Percentiles rank a stretch among this genome's conserved stretches.
Conservation (phyloP, 2,888 invertebrate genomes). For the Campaea margaritaria region DNA sequence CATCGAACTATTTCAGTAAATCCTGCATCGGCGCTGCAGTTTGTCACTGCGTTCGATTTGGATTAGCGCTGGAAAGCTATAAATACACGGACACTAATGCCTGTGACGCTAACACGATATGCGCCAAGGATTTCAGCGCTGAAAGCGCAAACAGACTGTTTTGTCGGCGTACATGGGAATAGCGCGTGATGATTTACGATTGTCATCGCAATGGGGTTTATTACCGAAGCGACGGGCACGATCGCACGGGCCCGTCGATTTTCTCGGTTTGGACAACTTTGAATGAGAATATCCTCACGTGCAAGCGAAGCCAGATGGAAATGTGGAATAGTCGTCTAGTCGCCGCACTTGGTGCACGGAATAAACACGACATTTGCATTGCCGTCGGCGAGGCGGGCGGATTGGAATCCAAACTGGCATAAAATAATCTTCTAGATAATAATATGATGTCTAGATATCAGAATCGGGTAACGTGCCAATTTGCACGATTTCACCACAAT, state of each 20-base stretch:
- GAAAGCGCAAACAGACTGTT: conserved; percentile 42
- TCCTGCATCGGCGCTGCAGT: conserved; percentile 43
- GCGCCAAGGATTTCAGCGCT: conserved; percentile 36
- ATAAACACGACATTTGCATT: conserved; percentile 39
- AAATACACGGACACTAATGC: conserved; percentile 66
- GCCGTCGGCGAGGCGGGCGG: conserved; percentile 24
- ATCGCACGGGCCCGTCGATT: conserved; percentile 34
- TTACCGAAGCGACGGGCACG: conserved; percentile 35
- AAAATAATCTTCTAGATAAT: conserved; percentile 10
- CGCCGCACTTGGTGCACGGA: conserved; percentile 33
- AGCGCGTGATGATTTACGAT: conserved; percentile 46
- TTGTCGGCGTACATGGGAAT: conserved; percentile 42
- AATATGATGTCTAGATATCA: neutral
- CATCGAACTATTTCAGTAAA: conserved; percentile 44
- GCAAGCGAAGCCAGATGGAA: conserved; percentile 30
- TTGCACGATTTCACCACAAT: neutral
- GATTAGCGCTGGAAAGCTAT: conserved; percentile 60
- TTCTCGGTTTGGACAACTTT: conserved; percentile 23
- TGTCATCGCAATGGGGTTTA: conserved; percentile 45
- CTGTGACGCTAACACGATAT: conserved; percentile 53
- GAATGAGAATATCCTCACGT: conserved; percentile 32
- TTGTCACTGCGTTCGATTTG: conserved; percentile 48
- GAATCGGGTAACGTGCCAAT: neutral
- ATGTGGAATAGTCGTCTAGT: conserved; percentile 27
- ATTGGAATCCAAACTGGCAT: conserved; percentile 17